Evolutionary conservation across 2,888 invertebrate genomes (phyloP).

Genomic region (Atrina japonica): DNA sequence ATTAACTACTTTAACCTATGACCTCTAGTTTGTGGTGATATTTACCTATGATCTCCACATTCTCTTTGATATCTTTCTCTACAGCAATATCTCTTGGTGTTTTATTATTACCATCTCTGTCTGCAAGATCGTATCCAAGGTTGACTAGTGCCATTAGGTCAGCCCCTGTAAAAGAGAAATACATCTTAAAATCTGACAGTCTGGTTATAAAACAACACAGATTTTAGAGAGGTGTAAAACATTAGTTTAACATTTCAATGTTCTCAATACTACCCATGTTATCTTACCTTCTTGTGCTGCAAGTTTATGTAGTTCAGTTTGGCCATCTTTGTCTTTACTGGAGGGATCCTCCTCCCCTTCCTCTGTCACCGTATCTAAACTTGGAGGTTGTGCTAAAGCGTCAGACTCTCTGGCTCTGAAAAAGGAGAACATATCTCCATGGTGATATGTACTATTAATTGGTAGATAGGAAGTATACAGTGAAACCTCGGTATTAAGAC

Average conservation of each 20-base stretch:
- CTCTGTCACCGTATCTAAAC: constrained; percentile 69
- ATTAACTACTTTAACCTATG: too few relatives aligned
- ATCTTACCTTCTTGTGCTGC: constrained; percentile 62
- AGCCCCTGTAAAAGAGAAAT: constrained; percentile 44
- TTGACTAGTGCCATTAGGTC: constrained; percentile 65
- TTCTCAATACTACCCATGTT: too few relatives aligned
- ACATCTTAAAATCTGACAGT: too few relatives aligned
- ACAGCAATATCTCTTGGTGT: constrained; percentile 73
- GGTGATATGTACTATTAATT: too few relatives aligned
- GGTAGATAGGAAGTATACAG: too few relatives aligned
- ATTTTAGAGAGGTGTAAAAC: too few relatives aligned
- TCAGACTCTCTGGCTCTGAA: constrained; percentile 65
- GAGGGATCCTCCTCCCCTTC: constrained; percentile 59
- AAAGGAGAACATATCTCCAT: neutral
- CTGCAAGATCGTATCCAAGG: constrained; percentile 67
- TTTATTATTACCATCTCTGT: constrained; percentile 63
- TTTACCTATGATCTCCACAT: constrained; percentile 70
- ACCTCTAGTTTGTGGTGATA: too few relatives aligned
- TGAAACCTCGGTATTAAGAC: too few relatives aligned
- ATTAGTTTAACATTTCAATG: too few relatives aligned
- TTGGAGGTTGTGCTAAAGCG: constrained; percentile 64
- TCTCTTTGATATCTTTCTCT: constrained; percentile 57
- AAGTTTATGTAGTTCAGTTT: constrained; percentile 69
- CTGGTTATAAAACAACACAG: too few relatives aligned
- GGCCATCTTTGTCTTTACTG: constrained; percentile 66